Evolutionary conservation across 2,888 invertebrate species (phyloP).

Genomic region (Eulithis testata): DNA sequence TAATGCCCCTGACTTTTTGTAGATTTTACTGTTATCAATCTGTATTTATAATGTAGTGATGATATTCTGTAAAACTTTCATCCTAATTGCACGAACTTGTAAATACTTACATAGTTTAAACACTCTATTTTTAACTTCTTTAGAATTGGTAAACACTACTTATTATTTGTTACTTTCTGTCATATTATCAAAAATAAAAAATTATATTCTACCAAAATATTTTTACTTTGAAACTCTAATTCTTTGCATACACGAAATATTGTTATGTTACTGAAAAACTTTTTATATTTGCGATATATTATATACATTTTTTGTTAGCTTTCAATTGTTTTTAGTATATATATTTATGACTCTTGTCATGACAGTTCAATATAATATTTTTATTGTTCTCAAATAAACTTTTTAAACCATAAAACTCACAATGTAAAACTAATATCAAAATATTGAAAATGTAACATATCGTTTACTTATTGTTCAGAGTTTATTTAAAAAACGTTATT

Average conservation of each 20-base stretch:
- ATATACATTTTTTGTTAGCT: no score
- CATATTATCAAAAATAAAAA: no score
- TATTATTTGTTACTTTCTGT: no score
- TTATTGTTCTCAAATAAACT: not conserved
- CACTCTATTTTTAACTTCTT: slow-evolving; percentile 12
- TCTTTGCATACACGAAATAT: no score
- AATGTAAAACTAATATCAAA: slow-evolving; percentile 6
- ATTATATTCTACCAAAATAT: no score
- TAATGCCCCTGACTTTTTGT: slow-evolving; percentile 19
- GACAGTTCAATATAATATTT: no score
- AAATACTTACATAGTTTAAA: slow-evolving; percentile 22
- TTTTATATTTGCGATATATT: no score
- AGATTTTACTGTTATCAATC: slow-evolving; percentile 18
- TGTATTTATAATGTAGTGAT: slow-evolving; percentile 21
- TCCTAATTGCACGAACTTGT: slow-evolving; percentile 29
- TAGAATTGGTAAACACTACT: not conserved
- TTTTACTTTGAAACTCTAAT: no score
- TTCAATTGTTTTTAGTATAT: no score
- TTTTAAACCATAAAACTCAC: no score
- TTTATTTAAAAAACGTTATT: slow-evolving; percentile 35
- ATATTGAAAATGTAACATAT: slow-evolving; percentile 26
- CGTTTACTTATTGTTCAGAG: slow-evolving; percentile 30
- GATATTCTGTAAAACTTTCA: slow-evolving; percentile 17
- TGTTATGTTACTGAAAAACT: no score
- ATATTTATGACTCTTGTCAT: no score